Evolutionary conservation across 2,888 invertebrate species (phyloP).

Genomic region (Nezara viridula): DNA sequence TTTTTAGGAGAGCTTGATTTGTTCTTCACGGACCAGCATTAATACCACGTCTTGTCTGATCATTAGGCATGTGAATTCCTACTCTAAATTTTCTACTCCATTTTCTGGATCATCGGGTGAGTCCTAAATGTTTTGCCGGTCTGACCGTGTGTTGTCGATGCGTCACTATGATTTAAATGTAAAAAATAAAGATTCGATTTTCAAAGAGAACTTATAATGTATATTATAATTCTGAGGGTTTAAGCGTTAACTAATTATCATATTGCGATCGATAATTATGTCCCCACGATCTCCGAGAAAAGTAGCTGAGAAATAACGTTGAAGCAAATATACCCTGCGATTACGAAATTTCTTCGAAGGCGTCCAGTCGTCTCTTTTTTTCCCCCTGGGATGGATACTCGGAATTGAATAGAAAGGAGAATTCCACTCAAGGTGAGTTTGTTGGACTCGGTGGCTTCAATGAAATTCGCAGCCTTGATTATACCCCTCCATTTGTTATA

Average conservation of each 20-base stretch:
- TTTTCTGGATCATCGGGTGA: too few relatives aligned
- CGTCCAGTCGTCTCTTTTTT: not conserved
- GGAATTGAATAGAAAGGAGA: slow-evolving; percentile 43
- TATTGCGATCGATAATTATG: not conserved
- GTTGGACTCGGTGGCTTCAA: not conserved
- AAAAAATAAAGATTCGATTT: not conserved
- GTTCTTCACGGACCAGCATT: too few relatives aligned
- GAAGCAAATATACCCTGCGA: not conserved
- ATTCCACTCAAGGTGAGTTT: slow-evolving; percentile 9
- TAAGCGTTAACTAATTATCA: not conserved
- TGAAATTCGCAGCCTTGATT: slow-evolving; percentile 1
- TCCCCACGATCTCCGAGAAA: not conserved
- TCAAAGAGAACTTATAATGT: not conserved
- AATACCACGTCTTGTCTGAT: too few relatives aligned
- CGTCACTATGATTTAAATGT: too few relatives aligned
- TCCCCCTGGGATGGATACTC: not conserved
- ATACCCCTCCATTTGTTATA: not conserved
- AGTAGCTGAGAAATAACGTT: not conserved
- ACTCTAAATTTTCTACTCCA: too few relatives aligned
- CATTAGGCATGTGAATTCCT: too few relatives aligned
- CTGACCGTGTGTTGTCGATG: too few relatives aligned
- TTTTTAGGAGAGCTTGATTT: too few relatives aligned
- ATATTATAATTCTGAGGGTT: not conserved
- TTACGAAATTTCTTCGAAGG: slow-evolving; percentile 34
- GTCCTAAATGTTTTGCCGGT: too few relatives aligned